Conservation (phyloP, 1,140 invertebrate genomes). For the Kradibia gibbosae region DNA sequence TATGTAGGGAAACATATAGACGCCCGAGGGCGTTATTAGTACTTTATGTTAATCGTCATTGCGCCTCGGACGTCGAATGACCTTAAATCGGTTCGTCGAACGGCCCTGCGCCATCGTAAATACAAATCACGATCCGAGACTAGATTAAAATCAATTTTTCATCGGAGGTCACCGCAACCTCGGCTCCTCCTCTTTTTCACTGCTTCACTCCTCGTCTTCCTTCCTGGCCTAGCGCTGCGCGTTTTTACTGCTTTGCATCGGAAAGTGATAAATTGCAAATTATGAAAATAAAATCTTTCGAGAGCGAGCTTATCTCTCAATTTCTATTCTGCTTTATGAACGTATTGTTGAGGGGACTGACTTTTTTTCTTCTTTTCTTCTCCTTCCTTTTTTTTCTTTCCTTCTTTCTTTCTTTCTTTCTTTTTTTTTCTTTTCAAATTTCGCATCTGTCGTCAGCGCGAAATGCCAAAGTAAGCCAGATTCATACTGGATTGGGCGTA, state of each 20-base stretch:
- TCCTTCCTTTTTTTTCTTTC: background rate
- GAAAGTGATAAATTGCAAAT: conserved; percentile 8
- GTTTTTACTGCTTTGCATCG: conserved; percentile 17
- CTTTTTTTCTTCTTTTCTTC: background rate
- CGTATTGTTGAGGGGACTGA: background rate
- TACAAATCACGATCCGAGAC: conserved; percentile 62
- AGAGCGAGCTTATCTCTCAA: background rate
- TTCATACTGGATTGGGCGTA: background rate
- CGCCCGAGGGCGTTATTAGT: conserved; percentile 67
- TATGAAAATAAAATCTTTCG: background rate
- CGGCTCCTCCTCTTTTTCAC: background rate
- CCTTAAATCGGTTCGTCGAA: conserved; percentile 66
- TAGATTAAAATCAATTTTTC: conserved; percentile 67
- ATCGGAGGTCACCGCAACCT: conserved; percentile 48
- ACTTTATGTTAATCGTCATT: conserved; percentile 72
- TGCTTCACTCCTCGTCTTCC: conserved; percentile 3
- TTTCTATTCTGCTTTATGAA: background rate
- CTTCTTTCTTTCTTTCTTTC: background rate
- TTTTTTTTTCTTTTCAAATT: conserved; percentile 6
- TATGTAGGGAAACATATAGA: conserved; percentile 64
- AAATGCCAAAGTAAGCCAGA: background rate
- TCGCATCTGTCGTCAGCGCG: background rate
- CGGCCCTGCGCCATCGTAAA: conserved; percentile 65
- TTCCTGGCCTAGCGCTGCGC: conserved; percentile 4
- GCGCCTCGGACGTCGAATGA: conserved; percentile 64